These are phyloP conservation scores for Alosa sapidissima DNA, from an alignment of 2,797 vertebrate genomes.

Conservation along the genomic window DNA sequence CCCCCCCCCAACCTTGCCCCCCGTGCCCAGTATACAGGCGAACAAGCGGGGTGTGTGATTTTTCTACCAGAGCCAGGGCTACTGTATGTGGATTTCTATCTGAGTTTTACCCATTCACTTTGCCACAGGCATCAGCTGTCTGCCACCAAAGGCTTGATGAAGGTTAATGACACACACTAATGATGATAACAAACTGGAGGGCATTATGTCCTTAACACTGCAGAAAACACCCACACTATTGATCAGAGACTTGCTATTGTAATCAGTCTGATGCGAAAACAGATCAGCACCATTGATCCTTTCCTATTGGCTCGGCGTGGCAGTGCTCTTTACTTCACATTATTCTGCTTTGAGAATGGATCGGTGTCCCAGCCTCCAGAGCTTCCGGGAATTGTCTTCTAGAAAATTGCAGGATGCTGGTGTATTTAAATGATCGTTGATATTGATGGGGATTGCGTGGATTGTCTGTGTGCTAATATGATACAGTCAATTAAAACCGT, in stretches of 20 bases:
- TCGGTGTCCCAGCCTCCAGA: not conserved
- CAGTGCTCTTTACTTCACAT: not conserved
- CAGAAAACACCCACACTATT: not conserved
- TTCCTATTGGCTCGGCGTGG: not conserved
- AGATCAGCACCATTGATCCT: not conserved
- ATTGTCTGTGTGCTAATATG: not conserved
- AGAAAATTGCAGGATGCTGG: not conserved
- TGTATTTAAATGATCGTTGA: not conserved
- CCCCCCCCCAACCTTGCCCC: not conserved
- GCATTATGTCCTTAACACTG: conserved; percentile 3
- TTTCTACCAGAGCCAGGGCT: not conserved
- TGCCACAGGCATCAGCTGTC: not conserved
- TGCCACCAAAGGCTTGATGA: not conserved
- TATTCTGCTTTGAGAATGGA: not conserved
- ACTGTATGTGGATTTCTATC: not conserved
- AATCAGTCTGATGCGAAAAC: not conserved
- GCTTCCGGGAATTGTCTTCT: not conserved
- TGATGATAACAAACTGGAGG: not conserved
- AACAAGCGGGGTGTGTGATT: not conserved
- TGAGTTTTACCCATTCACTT: not conserved
- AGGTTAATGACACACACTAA: not conserved
- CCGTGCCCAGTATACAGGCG: not conserved
- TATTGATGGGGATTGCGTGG: not conserved
- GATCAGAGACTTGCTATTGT: not conserved
- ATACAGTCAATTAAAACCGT: not conserved